These are phyloP conservation scores for Conistra vaccinii DNA, from an alignment of 2,888 invertebrate species.

Conservation along the genomic window DNA sequence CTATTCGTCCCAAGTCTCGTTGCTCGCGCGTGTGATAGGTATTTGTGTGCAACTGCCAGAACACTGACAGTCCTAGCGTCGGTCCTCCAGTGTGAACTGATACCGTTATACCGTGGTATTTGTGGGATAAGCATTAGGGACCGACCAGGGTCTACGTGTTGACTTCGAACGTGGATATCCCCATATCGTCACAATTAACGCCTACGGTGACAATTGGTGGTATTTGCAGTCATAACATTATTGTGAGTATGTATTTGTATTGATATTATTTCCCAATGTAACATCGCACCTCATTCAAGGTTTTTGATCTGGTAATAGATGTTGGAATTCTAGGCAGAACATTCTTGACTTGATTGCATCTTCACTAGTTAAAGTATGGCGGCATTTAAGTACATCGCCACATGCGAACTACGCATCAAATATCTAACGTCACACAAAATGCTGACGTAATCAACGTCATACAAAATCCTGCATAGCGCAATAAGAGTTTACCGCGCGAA, in stretches of 20 bases:
- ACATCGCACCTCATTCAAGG: conserved; percentile 2
- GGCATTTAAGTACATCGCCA: too few relatives aligned
- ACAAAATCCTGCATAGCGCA: too few relatives aligned
- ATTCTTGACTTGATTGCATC: too few relatives aligned
- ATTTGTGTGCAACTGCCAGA: conserved; percentile 8
- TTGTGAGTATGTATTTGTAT: conserved; percentile 37
- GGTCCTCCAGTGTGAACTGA: conserved; percentile 20
- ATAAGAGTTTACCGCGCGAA: too few relatives aligned
- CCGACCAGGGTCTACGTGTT: not conserved
- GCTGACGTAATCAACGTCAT: too few relatives aligned
- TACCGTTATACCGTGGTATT: not conserved
- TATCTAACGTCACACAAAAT: too few relatives aligned
- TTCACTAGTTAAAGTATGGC: too few relatives aligned
- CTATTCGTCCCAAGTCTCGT: not conserved
- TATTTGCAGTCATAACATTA: conserved; percentile 33
- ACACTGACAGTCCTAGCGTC: conserved; percentile 9
- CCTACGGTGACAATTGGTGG: conserved; percentile 2
- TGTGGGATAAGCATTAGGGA: not conserved
- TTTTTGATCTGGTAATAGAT: not conserved
- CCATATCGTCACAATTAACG: conserved; percentile 24
- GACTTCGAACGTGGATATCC: conserved; percentile 1
- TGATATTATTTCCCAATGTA: not conserved
- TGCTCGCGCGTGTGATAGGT: not conserved
- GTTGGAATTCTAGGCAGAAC: too few relatives aligned
- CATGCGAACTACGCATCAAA: too few relatives aligned